phyloP scores from a whole-genome alignment of 2,888 invertebrate species.

The Synergus laeviventris region DNA sequence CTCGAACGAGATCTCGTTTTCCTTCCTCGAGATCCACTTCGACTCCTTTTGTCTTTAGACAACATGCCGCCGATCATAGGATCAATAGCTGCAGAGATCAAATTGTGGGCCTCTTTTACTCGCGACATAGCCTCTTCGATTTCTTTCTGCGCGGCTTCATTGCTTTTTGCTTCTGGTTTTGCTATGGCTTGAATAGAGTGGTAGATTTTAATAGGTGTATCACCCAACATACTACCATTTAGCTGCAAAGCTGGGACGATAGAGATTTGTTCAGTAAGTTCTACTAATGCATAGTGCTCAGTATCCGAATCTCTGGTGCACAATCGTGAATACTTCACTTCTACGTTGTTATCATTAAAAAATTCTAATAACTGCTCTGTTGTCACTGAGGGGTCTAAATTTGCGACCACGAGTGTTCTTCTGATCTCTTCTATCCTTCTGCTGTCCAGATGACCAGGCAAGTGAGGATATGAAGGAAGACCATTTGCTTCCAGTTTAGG shows the following conservation, averaged over 20 bases:
- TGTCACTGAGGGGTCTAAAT: slow-evolving; percentile 82
- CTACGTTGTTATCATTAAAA: slow-evolving; percentile 88
- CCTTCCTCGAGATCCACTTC: slow-evolving; percentile 76
- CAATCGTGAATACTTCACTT: slow-evolving; percentile 96
- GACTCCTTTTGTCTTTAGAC: slow-evolving; percentile 88
- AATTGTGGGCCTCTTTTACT: slow-evolving; percentile 96
- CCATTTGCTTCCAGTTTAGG: slow-evolving; percentile 89
- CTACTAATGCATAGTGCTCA: slow-evolving; percentile 90
- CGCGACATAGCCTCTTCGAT: slow-evolving; percentile 98
- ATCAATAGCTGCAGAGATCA: slow-evolving; percentile 95
- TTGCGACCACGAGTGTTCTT: slow-evolving; percentile 91
- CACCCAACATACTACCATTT: slow-evolving; percentile 87
- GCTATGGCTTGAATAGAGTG: slow-evolving; percentile 95
- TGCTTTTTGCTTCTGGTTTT: slow-evolving; percentile 95
- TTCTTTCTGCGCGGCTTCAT: slow-evolving; percentile 95
- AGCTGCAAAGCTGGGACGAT: slow-evolving; percentile 91
- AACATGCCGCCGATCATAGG: slow-evolving; percentile 92
- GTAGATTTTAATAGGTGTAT: slow-evolving; percentile 85
- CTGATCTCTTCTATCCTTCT: slow-evolving; percentile 96
- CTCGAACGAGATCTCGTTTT: slow-evolving; percentile 82
- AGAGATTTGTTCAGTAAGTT: slow-evolving; percentile 94
- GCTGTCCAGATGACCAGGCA: slow-evolving; percentile 92
- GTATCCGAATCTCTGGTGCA: slow-evolving; percentile 90
- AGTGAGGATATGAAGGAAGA: slow-evolving; percentile 92
- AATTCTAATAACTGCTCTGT: slow-evolving; percentile 92